phyloP scores from a whole-genome alignment of 1,140 invertebrate species.

The Stegodyphus mimosarum region DNA sequence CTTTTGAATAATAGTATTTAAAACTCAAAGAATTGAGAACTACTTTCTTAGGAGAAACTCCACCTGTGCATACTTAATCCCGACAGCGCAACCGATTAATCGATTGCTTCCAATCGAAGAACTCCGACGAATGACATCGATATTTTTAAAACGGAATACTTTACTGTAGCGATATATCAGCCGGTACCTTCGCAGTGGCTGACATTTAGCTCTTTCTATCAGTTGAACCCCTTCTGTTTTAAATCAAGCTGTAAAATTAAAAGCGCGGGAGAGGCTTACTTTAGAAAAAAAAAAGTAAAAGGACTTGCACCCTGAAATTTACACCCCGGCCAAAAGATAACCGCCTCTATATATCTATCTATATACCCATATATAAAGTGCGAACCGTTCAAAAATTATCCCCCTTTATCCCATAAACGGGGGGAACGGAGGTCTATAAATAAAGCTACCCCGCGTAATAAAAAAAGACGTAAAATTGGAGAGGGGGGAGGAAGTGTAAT shows the following conservation, averaged over 20 bases:
- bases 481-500: background rate
- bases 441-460: constrained; percentile 35
- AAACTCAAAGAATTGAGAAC: no score
- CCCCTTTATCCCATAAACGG: constrained; percentile 41
- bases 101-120: constrained; percentile 3
- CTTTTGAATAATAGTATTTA: no score
- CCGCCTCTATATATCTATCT: constrained; percentile 45
- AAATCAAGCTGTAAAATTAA: constrained; percentile 58
- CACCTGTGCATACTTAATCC: no score
- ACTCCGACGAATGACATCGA: background rate
- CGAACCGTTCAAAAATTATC: constrained; percentile 49
- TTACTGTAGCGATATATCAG: constrained; percentile 26
- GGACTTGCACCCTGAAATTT: constrained; percentile 24
- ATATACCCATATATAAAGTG: background rate
- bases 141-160: constrained; percentile 11
- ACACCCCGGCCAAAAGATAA: constrained; percentile 39
- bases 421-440: constrained; percentile 23
- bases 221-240: constrained; percentile 17
- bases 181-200: background rate
- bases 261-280: constrained; percentile 20
- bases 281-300: constrained; percentile 2
- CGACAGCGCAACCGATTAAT: background rate
- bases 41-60: no score
- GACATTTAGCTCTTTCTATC: constrained; percentile 27
- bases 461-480: constrained; percentile 46